Conservation (phyloP, 2,797 vertebrate genomes). For the Lateolabrax maculatus region DNA sequence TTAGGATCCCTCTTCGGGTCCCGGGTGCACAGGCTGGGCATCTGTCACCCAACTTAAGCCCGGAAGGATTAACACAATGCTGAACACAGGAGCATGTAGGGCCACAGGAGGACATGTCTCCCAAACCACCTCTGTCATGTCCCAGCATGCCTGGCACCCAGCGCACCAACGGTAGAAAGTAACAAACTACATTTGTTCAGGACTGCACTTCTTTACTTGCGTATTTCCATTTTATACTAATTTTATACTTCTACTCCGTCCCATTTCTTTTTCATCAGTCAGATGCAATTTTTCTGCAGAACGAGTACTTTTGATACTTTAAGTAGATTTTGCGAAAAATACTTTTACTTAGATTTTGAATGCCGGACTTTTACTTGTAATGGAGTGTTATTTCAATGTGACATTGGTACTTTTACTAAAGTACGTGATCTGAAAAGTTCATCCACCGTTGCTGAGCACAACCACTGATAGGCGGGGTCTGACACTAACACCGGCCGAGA, state of each 20-base stretch:
- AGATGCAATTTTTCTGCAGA: neutral
- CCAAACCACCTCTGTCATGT: conserved; percentile 1
- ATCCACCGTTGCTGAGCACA: neutral
- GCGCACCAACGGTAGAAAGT: neutral
- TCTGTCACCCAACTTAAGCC: conserved; percentile 44
- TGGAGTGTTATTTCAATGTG: neutral
- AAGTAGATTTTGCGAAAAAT: neutral
- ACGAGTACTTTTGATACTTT: neutral
- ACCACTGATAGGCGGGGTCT: neutral
- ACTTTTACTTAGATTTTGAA: neutral
- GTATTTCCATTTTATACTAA: neutral
- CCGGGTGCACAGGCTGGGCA: conserved; percentile 16
- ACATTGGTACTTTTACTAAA: neutral
- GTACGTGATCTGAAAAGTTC: neutral
- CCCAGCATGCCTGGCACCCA: neutral
- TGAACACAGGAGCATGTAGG: neutral
- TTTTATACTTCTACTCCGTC: neutral
- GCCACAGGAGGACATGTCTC: conserved; percentile 15
- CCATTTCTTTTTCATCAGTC: neutral
- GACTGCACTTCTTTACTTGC: neutral
- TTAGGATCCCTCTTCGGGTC: conserved; percentile 4
- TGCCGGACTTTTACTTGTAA: neutral
- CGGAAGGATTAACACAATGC: conserved; percentile 25
- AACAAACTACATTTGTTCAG: neutral
- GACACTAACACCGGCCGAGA: neutral